These are phyloP conservation scores for Colossoma macropomum DNA, from an alignment of 2,113 vertebrate species.

Conservation along the genomic window DNA sequence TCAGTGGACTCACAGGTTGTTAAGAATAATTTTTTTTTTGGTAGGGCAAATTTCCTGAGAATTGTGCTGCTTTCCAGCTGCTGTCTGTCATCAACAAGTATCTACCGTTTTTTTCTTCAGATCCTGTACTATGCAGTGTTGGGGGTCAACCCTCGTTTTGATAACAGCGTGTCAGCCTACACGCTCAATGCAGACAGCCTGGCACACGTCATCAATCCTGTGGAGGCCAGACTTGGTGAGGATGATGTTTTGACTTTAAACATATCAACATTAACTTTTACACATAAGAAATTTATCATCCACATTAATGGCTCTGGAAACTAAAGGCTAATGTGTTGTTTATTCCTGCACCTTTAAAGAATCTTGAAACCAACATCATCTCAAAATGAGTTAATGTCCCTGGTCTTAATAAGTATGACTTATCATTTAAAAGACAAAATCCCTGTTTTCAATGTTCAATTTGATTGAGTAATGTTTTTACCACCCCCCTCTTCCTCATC, in stretches of 20 bases:
- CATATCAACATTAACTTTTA: neutral
- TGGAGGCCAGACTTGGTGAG: conserved; percentile 94
- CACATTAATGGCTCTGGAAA: neutral
- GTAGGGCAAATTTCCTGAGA: neutral
- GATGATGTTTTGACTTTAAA: neutral
- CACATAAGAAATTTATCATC: neutral
- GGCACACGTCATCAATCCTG: conserved; percentile 95
- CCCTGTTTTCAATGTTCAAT: too few relatives aligned
- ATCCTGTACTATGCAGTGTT: conserved; percentile 90
- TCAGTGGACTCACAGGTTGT: conserved; percentile 94
- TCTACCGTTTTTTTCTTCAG: conserved; percentile 66
- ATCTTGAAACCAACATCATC: neutral
- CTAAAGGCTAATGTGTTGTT: neutral
- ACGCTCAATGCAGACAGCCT: conserved; percentile 87
- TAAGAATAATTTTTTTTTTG: neutral
- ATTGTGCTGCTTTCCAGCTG: neutral
- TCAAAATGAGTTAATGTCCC: too few relatives aligned
- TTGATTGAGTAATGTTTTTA: too few relatives aligned
- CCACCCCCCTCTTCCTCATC: too few relatives aligned
- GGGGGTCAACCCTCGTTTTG: conserved; percentile 91
- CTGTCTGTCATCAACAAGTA: neutral
- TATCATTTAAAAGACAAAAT: too few relatives aligned
- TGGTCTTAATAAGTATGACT: too few relatives aligned
- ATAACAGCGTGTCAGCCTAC: conserved; percentile 82
- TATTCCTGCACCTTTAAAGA: neutral